A percentile compares a stretch with the other conserved stretches of the same genome.
Conservation (phyloP, 2,797 vertebrate species). For the Halcyon chelicuti region DNA sequence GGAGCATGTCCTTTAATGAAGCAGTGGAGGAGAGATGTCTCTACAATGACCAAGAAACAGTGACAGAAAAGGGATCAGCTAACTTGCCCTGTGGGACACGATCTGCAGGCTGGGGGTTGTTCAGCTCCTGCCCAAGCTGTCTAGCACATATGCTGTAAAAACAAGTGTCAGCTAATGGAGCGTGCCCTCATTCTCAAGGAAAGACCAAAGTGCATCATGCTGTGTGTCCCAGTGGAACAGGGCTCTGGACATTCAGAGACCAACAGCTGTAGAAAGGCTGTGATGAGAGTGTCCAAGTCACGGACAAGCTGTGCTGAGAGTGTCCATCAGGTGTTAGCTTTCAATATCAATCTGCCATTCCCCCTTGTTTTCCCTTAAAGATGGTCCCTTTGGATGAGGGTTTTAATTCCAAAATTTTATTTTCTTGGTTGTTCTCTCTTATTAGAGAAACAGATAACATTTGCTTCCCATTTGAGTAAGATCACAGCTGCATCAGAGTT, state of each 20-base stretch:
- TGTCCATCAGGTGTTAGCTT: neutral
- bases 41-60: neutral
- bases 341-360: neutral
- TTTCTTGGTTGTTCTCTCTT: neutral
- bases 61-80: neutral
- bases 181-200: neutral
- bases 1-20: neutral
- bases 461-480: neutral
- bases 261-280: rapidly evolving
- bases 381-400: neutral
- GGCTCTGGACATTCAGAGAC: neutral
- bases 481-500: neutral
- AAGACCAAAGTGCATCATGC: neutral
- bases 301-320: neutral
- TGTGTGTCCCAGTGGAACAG: neutral
- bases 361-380: neutral
- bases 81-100: neutral
- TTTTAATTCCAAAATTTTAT: neutral
- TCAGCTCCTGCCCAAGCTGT: neutral
- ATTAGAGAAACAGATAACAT: neutral
- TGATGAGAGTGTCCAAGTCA: neutral
- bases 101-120: neutral
- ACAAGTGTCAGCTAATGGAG: conserved; percentile 25
- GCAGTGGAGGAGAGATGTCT: neutral
- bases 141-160: neutral